Conservation (phyloP, 1,140 invertebrate genomes). For the Cyclargus thomasi region DNA sequence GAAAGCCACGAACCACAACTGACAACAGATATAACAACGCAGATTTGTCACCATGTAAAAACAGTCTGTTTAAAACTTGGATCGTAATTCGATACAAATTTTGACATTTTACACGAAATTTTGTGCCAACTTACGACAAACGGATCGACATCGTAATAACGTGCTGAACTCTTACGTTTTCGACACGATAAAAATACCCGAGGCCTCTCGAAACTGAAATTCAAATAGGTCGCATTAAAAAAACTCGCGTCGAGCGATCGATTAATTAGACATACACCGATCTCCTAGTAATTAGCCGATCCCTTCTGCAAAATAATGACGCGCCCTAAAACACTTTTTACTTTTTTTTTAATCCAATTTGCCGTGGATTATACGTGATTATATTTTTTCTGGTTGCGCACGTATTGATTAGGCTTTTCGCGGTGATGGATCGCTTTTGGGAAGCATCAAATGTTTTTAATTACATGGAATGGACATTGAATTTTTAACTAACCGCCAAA, state of each 20-base stretch:
- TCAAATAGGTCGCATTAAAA: slow-evolving; percentile 38
- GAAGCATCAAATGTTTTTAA: too few relatives aligned
- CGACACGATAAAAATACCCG: not conserved
- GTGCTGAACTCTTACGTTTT: not conserved
- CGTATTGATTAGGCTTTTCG: slow-evolving; percentile 68
- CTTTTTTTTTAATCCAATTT: slow-evolving; percentile 76
- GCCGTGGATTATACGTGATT: slow-evolving; percentile 76
- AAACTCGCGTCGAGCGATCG: slow-evolving; percentile 36
- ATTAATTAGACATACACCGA: slow-evolving; percentile 32
- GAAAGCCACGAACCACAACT: too few relatives aligned
- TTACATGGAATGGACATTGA: too few relatives aligned
- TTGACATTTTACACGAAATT: too few relatives aligned
- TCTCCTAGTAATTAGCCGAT: slow-evolving; percentile 72
- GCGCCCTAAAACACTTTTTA: slow-evolving; percentile 72
- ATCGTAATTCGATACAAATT: too few relatives aligned
- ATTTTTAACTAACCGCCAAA: too few relatives aligned
- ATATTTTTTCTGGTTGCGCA: slow-evolving; percentile 72
- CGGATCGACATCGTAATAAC: too few relatives aligned
- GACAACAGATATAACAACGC: too few relatives aligned
- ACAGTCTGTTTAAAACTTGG: too few relatives aligned
- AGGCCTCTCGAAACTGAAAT: not conserved
- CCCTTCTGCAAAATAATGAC: slow-evolving; percentile 71
- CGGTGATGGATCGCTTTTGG: slow-evolving; percentile 40
- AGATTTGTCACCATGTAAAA: too few relatives aligned
- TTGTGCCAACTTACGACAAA: too few relatives aligned